These are phyloP conservation scores for Scolopax rusticola DNA, from an alignment of 2,797 vertebrate species.

Conservation along the genomic window DNA sequence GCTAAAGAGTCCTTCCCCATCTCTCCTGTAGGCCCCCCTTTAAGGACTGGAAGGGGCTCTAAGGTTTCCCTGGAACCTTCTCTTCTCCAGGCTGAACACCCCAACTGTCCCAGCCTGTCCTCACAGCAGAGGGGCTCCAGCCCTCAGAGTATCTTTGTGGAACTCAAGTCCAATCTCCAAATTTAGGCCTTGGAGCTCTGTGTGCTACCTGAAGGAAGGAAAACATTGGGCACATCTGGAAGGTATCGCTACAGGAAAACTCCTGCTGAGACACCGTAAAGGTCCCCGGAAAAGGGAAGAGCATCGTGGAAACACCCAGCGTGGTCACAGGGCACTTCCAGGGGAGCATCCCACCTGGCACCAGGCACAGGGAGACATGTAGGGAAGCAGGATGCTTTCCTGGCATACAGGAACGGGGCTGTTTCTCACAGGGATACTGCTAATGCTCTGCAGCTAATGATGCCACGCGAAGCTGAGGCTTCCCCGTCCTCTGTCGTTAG, in stretches of 20 bases:
- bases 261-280: rapidly evolving
- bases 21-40: too few species aligned
- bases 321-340: not conserved
- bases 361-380: rapidly evolving
- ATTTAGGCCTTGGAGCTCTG: not conserved
- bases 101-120: too few species aligned
- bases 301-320: rapidly evolving
- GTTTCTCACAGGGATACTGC: not conserved
- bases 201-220: not conserved
- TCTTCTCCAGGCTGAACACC: too few species aligned
- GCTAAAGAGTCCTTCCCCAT: too few species aligned
- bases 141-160: too few species aligned
- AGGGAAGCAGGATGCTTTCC: not conserved
- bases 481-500: conserved; percentile 51
- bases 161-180: not conserved
- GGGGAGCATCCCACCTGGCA: not conserved
- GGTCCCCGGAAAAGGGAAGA: not conserved
- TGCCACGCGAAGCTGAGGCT: conserved; percentile 34
- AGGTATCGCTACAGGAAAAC: not conserved
- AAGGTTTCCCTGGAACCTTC: too few species aligned
- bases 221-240: not conserved
- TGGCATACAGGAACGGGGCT: rapidly evolving
- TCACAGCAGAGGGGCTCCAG: too few species aligned
- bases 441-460: conserved; percentile 42
- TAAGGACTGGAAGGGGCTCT: too few species aligned